phyloP scores from a whole-genome alignment of 2,888 invertebrate species.

The Volucella inanis region DNA sequence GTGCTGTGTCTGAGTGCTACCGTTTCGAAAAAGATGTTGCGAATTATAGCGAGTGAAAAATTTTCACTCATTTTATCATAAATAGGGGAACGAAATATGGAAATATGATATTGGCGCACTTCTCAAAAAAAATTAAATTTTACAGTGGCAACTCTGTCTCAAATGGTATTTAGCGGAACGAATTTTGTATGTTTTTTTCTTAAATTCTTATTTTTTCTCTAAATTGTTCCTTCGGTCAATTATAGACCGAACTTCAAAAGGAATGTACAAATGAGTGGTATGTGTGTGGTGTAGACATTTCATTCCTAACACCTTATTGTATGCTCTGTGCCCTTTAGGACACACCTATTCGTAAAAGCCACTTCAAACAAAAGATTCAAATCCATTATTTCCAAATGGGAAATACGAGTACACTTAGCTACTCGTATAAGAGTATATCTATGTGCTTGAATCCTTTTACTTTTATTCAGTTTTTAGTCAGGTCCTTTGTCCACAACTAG shows the following conservation, averaged over 20 bases:
- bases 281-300: slow-evolving; percentile 33
- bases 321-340: slow-evolving; percentile 6
- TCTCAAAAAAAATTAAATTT: too few species aligned
- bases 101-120: too few species aligned
- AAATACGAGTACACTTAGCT: slow-evolving; percentile 24
- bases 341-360: slow-evolving; percentile 31
- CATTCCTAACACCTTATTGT: slow-evolving; percentile 42
- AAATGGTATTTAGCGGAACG: slow-evolving; percentile 55
- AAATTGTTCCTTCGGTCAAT: slow-evolving; percentile 31
- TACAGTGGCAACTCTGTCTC: too few species aligned
- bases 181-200: slow-evolving; percentile 27
- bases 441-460: slow-evolving; percentile 15
- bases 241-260: slow-evolving; percentile 68
- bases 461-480: not conserved
- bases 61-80: too few species aligned
- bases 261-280: slow-evolving; percentile 37
- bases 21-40: too few species aligned
- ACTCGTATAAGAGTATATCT: too few species aligned
- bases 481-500: slow-evolving; percentile 63
- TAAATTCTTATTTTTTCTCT: slow-evolving; percentile 16
- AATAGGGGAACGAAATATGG: too few species aligned
- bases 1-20: too few species aligned
- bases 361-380: slow-evolving; percentile 65
- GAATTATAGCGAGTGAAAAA: too few species aligned
- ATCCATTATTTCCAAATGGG: slow-evolving; percentile 57